Evolutionary conservation across 2,888 invertebrate species (phyloP), one percentile per base, ranked within the genome.

Genomic region (Ornithoptera alexandrae): DNA sequence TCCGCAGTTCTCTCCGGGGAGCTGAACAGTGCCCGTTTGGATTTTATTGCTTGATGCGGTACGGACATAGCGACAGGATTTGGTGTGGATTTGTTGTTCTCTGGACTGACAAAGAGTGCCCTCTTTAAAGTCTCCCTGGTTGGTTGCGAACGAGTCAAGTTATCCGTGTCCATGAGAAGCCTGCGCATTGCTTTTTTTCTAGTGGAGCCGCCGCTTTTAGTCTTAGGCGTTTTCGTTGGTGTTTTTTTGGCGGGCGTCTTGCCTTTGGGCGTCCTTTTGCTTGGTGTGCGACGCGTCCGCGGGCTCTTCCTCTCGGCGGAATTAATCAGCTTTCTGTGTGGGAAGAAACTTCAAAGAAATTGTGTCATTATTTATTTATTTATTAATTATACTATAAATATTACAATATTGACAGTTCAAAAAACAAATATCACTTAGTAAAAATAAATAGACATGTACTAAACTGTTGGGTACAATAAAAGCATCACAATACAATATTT

Each of bases 31-130:
- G 94, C 94, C 8, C 96, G 90, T 77, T 95, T 96, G 0, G 95
- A 95, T 74, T 90, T 94, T 81, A 94, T 93, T 7, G 93, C 77
- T 78, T 93, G 80, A 77, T 90, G 68, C 75, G 93, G 79, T 79
- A 93, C 81, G 67, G 90, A 87, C 72, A 92, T 67, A 78, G 91
- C 81, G 75, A 93, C 69, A 69, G 84, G 69, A 68, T 74, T 65
- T 4, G 85, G 82, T 7, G 84, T 65, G 50, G 85, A 67, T 78
- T 88, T 79, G 76, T 85, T 86, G 72, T 91, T 93, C 74, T 93
- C 94, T 1, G 96, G 96, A 80, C 96, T 96, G 76, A 96, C 94
- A 77, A 97, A 97, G 2, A 97, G 84, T 0, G 96, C 96, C 69
- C 96, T 91, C 76, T 96, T 96, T 0, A 95, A 92, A 0, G 94